Base-by-base conservation (phyloP, 2,888 invertebrate species). In the Himalopsyche tibetana region DNA sequence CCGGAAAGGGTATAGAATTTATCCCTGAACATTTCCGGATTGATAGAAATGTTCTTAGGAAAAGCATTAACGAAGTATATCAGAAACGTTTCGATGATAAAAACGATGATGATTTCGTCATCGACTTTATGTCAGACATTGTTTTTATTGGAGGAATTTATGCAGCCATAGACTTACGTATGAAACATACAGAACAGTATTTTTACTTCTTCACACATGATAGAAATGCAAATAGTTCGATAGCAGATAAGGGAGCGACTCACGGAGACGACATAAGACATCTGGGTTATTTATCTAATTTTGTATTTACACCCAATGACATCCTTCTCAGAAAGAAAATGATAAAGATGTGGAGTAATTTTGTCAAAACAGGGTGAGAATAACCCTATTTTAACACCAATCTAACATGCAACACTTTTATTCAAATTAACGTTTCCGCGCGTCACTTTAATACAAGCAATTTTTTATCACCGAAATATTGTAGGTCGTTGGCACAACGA, bases 311-410 rank as follows among this genome's bases (percentile, higher is more conserved):
- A 55, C 92, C 93, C 79, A 91, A 92, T 38, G 93, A 93, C 17
- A 92, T 92, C 0, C 91, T 92, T 55, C 93, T 93, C 19, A 90
- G 92, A 0, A 92, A 92, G 0, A 92, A 93, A 45, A 92, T 93
- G 92, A 92, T 93, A 0, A 92, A 91, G 90, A 92, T 93, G 92
- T 93, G 93, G 93, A 92, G 93, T 0, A 92, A 93, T 87, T 93
- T 93, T 82, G 93, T 93, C 9, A 93, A 92, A 89, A 91, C 90
- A 89, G 93, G 93, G 93, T 93, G 89, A 91, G 92, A 90, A 84
- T 40, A 36, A 15, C 80, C 17, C n/a, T 51, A 28, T 28, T 28
- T 28, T 28, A 28, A 28, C 28, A 28, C 28, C 19, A 28, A 15
- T 51, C 15, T 3, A 3, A 51, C 9, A 51, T 5, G 4, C 2